These are phyloP conservation scores for Synaphobranchus kaupii DNA, from an alignment of 2,797 vertebrate species.

Conservation along the genomic window DNA sequence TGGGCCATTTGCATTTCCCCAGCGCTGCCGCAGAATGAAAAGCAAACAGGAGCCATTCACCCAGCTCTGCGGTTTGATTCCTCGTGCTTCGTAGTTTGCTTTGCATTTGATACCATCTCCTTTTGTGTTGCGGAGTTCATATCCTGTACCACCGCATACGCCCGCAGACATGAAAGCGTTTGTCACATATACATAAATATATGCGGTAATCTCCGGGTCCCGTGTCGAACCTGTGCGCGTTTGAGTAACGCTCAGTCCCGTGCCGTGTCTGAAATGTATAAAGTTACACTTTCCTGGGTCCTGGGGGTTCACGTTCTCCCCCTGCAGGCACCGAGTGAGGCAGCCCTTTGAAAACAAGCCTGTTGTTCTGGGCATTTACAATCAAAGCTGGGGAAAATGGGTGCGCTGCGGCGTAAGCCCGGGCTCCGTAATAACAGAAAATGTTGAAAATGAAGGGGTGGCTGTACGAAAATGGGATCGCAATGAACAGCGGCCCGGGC, in stretches of 20 bases:
- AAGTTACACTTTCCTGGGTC: slow-evolving; percentile 38
- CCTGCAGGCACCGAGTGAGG: neutral
- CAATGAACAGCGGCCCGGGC: neutral
- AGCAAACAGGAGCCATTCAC: neutral
- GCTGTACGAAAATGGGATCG: neutral
- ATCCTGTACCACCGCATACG: slow-evolving; percentile 2
- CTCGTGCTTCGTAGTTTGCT: slow-evolving; percentile 27
- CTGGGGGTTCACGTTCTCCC: neutral
- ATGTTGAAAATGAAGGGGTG: slow-evolving; percentile 3
- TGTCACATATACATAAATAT: slow-evolving; percentile 21
- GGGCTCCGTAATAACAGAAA: neutral
- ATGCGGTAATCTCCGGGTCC: slow-evolving; percentile 22
- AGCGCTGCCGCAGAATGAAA: slow-evolving; percentile 32
- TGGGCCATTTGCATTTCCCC: slow-evolving; percentile 29
- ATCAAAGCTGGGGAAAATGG: slow-evolving; percentile 45
- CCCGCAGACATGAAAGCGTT: slow-evolving; percentile 4
- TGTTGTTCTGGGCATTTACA: neutral
- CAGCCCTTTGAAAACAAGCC: neutral
- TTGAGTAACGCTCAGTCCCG: slow-evolving; percentile 13
- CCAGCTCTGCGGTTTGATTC: slow-evolving; percentile 14
- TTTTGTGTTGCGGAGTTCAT: slow-evolving; percentile 15
- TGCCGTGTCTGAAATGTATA: slow-evolving; percentile 28
- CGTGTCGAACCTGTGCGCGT: neutral
- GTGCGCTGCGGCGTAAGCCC: slow-evolving; percentile 43
- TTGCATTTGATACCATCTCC: slow-evolving; percentile 28